Percentiles rank a stretch among this genome's conserved stretches.
Evolutionary conservation across 2,113 vertebrate species (phyloP).

Genomic region (Mellivora capensis): DNA sequence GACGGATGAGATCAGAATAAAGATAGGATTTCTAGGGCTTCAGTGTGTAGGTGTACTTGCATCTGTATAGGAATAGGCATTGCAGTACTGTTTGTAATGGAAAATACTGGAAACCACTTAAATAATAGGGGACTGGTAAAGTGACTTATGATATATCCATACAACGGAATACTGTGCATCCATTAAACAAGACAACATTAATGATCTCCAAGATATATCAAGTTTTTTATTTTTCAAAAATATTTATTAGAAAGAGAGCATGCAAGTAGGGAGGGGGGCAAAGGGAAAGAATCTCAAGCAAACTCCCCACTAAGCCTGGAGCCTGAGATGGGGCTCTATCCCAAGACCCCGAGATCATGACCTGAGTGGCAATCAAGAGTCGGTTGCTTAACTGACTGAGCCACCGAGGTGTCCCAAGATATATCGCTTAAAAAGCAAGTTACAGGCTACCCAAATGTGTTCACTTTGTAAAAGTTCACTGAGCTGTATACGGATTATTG

Average conservation of each 20-base stretch:
- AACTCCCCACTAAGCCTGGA: neutral
- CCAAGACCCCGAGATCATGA: neutral
- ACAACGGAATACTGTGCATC: neutral
- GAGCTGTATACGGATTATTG: too few species aligned
- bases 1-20: neutral
- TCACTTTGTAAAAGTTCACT: too few species aligned
- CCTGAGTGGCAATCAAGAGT: neutral
- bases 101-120: neutral
- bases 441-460: too few species aligned
- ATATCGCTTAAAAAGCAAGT: neutral
- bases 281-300: neutral
- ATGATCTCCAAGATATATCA: neutral
- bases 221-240: neutral
- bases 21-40: neutral
- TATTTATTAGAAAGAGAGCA: neutral
- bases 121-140: neutral
- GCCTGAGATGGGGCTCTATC: neutral
- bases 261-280: neutral
- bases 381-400: neutral
- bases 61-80: neutral
- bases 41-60: neutral
- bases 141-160: neutral
- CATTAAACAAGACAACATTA: neutral
- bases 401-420: neutral
- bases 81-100: neutral